Conservation (phyloP, 1,140 invertebrate genomes). For the Lasioglossum baleicum region DNA sequence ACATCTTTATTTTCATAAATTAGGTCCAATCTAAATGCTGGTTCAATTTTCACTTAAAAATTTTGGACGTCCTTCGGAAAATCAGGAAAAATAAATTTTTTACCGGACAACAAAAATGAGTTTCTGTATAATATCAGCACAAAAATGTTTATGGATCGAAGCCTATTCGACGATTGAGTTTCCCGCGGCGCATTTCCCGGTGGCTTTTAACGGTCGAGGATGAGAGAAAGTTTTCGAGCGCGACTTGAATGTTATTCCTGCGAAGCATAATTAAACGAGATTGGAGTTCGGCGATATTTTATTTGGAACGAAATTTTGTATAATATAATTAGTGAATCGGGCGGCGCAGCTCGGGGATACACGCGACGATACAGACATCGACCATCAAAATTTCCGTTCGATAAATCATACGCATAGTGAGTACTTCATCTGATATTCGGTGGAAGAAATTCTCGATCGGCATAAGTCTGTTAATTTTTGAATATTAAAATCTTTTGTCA, state of each 20-base stretch:
- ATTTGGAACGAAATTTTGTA: constrained; percentile 12
- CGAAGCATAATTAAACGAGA: constrained; percentile 21
- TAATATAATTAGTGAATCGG: neutral
- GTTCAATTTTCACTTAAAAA: no score
- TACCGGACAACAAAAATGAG: no score
- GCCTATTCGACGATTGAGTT: constrained; percentile 29
- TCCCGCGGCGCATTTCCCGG: neutral
- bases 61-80: no score
- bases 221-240: neutral
- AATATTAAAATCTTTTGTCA: neutral
- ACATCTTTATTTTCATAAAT: no score
- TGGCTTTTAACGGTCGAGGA: neutral
- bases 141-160: neutral
- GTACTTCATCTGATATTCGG: neutral
- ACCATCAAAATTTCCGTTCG: neutral
- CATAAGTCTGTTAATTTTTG: neutral
- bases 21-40: no score
- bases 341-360: neutral
- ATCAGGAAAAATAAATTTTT: no score
- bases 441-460: no score
- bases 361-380: neutral
- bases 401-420: neutral
- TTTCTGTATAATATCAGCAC: no score
- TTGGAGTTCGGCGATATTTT: constrained; percentile 1
- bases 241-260: constrained; percentile 24